phyloP scores from a whole-genome alignment of 2,888 invertebrate genomes.

The Chaetogeoica ovagalla region DNA sequence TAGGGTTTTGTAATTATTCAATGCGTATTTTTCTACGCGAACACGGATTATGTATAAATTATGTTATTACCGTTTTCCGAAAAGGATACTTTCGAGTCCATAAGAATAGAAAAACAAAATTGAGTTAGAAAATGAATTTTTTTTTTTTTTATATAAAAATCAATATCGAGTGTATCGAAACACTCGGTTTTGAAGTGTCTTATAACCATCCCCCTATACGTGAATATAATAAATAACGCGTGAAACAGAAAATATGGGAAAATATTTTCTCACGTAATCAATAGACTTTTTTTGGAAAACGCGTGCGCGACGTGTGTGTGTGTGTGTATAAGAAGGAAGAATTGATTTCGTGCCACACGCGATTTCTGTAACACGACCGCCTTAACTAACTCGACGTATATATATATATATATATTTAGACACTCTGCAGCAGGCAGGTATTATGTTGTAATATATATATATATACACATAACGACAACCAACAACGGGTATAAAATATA shows the following conservation, averaged over 20 bases:
- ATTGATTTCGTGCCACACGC: conserved; percentile 51
- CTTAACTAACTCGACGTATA: conserved; percentile 19
- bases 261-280: conserved; percentile 49
- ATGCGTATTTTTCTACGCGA: no score
- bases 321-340: conserved; percentile 38
- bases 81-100: no score
- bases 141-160: no score
- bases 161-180: no score
- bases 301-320: background rate
- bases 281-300: conserved; percentile 18
- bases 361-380: conserved; percentile 39
- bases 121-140: no score
- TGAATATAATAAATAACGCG: conserved; percentile 38
- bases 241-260: background rate
- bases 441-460: conserved; percentile 9
- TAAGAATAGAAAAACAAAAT: no score
- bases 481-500: conserved; percentile 16
- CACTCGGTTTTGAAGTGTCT: no score
- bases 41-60: no score
- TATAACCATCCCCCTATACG: no score
- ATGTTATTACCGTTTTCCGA: no score
- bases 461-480: background rate
- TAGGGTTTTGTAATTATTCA: no score
- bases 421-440: no score
- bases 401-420: background rate